Evolutionary conservation across 1,140 invertebrate genomes (phyloP), one percentile per base, ranked within the genome.

Genomic region (Hydropsyche tenuis): DNA sequence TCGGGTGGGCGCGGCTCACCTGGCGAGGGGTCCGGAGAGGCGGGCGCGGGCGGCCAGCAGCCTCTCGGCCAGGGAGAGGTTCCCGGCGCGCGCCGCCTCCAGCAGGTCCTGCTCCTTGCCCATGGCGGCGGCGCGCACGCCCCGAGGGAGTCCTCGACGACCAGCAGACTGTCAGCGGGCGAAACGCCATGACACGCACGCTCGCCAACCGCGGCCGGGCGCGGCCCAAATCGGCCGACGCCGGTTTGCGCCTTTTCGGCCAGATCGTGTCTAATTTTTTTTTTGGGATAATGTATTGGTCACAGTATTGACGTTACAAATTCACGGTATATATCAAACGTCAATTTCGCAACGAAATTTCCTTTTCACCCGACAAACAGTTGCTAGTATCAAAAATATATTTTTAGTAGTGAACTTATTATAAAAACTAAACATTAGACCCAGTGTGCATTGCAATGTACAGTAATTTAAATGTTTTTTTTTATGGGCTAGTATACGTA

Each of bases 61-160:
- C 87, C 96, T 96, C 84, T 97, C 95, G 62, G 97, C 94, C 78
- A 92, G 89, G 73, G 88, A 86, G 79, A 92, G 88, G 85, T 97
- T 95, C 81, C 96, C 96, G 85, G 91, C 95, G 80, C 96, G 90
- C 77, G 95, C 95, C 79, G 95, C 96, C 82, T 98, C 95, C 82
- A 98, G 89, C 84, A 98, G 89, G 86, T 98, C 96, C 84, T 96
- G 94, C 84, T 97, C 96, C 87, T 96, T 96, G 81, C 95, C 96
- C 95, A 98, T 95, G 85, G 85, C 86, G 86, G 87, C 89, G 11
- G 16, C 42, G 42, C 7, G 46, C 7, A 16, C 7, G 46, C 3
- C 46, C 3, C 46, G 46, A 16, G 6, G 46, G 46, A 4, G 46
- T 4, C 7, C 78, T 66, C 79, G 74, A 1, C 45, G 4, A 14